A percentile compares a stretch with the other conserved stretches of the same genome.
Evolutionary conservation across 2,797 vertebrate species (phyloP).

Genomic region (Melopsittacus undulatus): DNA sequence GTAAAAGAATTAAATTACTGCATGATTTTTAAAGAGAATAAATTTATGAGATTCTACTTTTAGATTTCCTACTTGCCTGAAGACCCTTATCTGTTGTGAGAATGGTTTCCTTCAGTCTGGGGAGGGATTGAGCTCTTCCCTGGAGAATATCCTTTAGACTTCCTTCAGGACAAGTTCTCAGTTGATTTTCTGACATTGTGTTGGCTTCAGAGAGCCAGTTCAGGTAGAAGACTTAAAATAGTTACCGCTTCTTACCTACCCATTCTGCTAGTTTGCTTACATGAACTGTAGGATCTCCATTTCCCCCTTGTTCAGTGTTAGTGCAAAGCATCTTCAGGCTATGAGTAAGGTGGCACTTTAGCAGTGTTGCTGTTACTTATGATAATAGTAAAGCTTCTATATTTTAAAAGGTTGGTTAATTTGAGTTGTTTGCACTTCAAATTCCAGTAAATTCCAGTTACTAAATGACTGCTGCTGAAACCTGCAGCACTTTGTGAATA

Average conservation of each 20-base stretch:
- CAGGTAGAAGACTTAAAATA: background rate
- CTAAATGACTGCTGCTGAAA: background rate
- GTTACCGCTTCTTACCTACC: background rate
- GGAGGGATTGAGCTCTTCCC: background rate
- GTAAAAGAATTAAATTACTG: background rate
- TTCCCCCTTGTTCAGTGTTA: background rate
- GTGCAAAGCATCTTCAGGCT: background rate
- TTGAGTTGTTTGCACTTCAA: background rate
- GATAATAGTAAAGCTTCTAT: background rate
- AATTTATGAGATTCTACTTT: background rate
- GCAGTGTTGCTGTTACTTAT: background rate
- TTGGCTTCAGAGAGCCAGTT: background rate
- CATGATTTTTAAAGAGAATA: background rate
- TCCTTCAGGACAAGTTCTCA: background rate
- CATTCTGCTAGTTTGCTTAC: background rate
- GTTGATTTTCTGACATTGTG: background rate
- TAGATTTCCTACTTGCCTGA: background rate
- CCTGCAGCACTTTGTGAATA: background rate
- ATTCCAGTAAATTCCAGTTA: background rate
- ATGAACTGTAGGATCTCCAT: background rate
- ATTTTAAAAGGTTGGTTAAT: background rate
- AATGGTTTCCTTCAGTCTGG: background rate
- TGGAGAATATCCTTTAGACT: background rate
- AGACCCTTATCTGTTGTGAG: background rate
- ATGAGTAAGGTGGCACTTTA: background rate